Base-by-base conservation (phyloP, 2,797 vertebrate genomes). In the Enteromius anoplus region DNA sequence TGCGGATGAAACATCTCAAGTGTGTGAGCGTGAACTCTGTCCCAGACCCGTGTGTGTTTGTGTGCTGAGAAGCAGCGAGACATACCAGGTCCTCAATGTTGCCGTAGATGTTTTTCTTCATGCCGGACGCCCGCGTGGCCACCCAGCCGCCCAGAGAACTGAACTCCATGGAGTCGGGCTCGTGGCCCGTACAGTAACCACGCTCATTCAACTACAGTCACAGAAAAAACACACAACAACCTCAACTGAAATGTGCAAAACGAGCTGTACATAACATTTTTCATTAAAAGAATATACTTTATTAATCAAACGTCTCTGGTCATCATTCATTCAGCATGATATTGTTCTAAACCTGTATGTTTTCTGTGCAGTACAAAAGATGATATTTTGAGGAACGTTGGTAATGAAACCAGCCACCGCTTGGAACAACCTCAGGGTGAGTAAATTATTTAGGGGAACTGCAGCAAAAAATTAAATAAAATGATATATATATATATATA, bases 81-180 rank as follows among this genome's bases (percentile, higher is more conserved):
- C 91, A 92, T 93, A 99, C 98, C 96, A 99, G 93, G 92, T 99
- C 98, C 91, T 99, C 98, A 69, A 99, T 99, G 94, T 99, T 99
- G 91, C 98, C 98, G 66, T 99, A 99, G 92, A 99, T 94, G 91
- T 98, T 99, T 92, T 99, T 99, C 94, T 99, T 99, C 98, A 99
- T 99, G 93, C 98, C 98, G 3, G 98, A 99, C 32, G 98, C 98
- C 88, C 98, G 95, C 75, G 98, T 99, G 86, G 98, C 97, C 83
- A 99, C 97, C 98, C 98, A 99, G 88, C 98, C 98, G 81, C 98
- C 98, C 66, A 99, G 92, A 32, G 98, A 98, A 89, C 98, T 99
- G 93, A 99, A 99, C 92, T 99, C 98, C 96, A 99, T 96, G 80
- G 98, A 99, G 91, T 99, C 98, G 8, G 98, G 98, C 92, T 99